Evolutionary conservation across 2,113 vertebrate genomes (phyloP).

Genomic region (Triplophysa siluroides): DNA sequence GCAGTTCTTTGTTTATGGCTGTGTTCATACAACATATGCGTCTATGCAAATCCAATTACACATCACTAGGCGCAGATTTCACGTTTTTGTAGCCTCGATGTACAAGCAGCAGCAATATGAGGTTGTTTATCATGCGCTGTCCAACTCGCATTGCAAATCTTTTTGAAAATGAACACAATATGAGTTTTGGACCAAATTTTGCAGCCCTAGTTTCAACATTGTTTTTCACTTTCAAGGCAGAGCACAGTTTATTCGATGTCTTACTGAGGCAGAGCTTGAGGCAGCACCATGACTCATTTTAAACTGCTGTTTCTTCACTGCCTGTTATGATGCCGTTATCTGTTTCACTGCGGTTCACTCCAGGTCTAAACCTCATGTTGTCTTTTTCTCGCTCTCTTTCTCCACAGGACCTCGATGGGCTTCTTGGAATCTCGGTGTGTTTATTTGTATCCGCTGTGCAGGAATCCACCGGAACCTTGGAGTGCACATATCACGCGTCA

Average conservation of each 20-base stretch:
- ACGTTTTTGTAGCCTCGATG: too few relatives aligned
- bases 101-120: too few relatives aligned
- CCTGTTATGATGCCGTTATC: conserved; percentile 18
- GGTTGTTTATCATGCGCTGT: too few relatives aligned
- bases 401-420: conserved; percentile 93
- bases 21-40: too few relatives aligned
- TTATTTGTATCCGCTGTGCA: conserved; percentile 98
- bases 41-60: too few relatives aligned
- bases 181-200: background rate
- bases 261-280: background rate
- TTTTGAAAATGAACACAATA: too few relatives aligned
- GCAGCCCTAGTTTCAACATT: conserved; percentile 17
- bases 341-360: conserved; percentile 3
- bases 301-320: conserved; percentile 21
- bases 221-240: background rate
- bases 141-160: too few relatives aligned
- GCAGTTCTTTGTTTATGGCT: too few relatives aligned
- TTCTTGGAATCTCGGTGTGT: conserved; percentile 98
- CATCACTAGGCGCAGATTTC: too few relatives aligned
- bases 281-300: conserved; percentile 11
- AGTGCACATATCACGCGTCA: conserved; percentile 98
- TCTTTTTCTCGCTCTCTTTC: conserved; percentile 24
- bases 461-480: conserved; percentile 98
- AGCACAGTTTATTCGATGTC: conserved; percentile 2
- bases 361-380: background rate